Evolutionary conservation across 2,797 vertebrate species (phyloP), one percentile per base, ranked within the genome.

Genomic region (Prionace glauca): DNA sequence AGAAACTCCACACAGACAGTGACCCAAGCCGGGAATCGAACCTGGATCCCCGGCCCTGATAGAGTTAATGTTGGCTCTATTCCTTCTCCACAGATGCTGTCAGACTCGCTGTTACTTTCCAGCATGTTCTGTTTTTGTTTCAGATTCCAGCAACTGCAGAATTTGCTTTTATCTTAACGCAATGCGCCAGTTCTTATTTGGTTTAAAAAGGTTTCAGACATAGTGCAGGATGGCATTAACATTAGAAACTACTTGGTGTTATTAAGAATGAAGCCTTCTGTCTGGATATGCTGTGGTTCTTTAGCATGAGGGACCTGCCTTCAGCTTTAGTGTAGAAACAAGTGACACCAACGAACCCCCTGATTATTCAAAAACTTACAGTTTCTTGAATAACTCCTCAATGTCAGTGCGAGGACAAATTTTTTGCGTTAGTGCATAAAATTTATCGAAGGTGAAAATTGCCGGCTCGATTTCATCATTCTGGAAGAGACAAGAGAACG

Each of bases 401-500:
- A 99, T 99, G 96, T 99, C 99, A n/a, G 99, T 99, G 95, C 99
- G 98, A 96, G 99, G 99, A 97, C 99, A 99, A 97, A 99, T 99
- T 97, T 99, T 99, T 97, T 99, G 99, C 18, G 99, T 99, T 95
- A 99, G 98, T 81, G 99, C 98, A 97, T 99, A 99, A 97, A 99
- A 99, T 96, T 99, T 98, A 96, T 99, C 99, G 0, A 98, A 99
- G 96, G 99, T 99, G 97, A 99, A 99, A 71, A 98, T 98, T 0
- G 98, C 96, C 24, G 97, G 98, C 96, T 99, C 99, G 1, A 99
- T 99, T 97, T 99, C 99, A 96, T 99, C 99, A 26, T 99, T 99
- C 99, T 99, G 98, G 29, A 97, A 94, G 74, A 94, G 67, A 72
- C 12, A n/a, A 50, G 74, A 72, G 87, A 45, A 50, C 3, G 45